A percentile compares a stretch with the other conserved stretches of the same genome.
Evolutionary conservation across 1,140 invertebrate genomes (phyloP).

Genomic region (Heliconius himera): DNA sequence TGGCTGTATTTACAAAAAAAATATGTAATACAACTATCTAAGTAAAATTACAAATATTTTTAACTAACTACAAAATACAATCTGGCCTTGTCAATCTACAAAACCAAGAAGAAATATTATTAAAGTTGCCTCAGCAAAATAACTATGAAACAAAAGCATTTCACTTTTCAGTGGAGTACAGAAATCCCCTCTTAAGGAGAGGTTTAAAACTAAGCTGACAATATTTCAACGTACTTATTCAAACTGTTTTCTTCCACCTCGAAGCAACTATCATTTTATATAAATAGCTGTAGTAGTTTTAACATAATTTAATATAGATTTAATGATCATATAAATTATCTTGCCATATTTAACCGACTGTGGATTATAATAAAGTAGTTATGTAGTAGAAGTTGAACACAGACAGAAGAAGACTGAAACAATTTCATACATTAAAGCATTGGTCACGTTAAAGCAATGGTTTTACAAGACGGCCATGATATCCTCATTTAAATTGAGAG

Average conservation of each 20-base stretch:
- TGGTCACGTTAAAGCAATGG: no score
- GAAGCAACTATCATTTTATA: constrained; percentile 8
- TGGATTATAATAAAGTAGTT: background rate
- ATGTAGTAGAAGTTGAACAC: no score
- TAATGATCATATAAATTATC: background rate
- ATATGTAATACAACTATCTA: no score
- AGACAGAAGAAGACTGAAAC: no score
- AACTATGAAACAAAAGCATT: constrained; percentile 16
- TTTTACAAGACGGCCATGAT: no score
- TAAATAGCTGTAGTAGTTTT: background rate
- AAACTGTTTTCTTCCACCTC: constrained; percentile 17
- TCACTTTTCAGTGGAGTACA: constrained; percentile 21
- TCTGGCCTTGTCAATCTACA: background rate
- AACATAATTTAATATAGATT: background rate
- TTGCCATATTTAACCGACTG: background rate
- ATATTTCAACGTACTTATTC: constrained; percentile 26
- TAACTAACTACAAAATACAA: background rate
- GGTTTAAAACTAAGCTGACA: constrained; percentile 30
- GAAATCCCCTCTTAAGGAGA: constrained; percentile 26
- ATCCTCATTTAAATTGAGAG: no score
- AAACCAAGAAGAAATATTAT: constrained; percentile 8
- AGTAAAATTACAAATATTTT: background rate
- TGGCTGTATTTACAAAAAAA: no score
- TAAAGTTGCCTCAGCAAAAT: constrained; percentile 12
- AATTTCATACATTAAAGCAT: no score